Conservation (phyloP, 2,888 invertebrate species). For the Meganola albula region DNA sequence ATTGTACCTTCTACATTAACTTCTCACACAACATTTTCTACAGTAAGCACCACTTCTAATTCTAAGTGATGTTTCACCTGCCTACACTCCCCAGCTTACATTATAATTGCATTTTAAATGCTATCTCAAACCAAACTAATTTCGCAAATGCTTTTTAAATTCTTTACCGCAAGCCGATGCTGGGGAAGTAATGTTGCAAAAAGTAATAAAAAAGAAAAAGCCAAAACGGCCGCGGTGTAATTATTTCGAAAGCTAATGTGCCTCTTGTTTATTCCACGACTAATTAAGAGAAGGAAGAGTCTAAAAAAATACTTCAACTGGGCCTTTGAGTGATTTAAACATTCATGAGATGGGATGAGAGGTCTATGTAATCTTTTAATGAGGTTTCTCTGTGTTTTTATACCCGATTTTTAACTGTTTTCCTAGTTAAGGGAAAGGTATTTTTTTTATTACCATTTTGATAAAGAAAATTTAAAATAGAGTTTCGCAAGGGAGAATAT, state of each 20-base stretch:
- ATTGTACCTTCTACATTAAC: no score
- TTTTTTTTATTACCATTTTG: conserved; percentile 18
- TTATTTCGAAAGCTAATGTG: conserved; percentile 74
- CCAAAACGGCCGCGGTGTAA: conserved; percentile 59
- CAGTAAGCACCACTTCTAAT: no score
- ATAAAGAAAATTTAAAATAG: neutral
- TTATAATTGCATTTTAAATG: conserved; percentile 41
- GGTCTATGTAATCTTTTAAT: conserved; percentile 40
- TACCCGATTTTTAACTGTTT: no score
- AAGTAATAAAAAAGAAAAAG: conserved; percentile 41
- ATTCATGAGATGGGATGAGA: conserved; percentile 58
- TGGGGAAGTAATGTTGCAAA: conserved; percentile 39
- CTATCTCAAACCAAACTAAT: conserved; percentile 56
- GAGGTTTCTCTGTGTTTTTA: conserved; percentile 36
- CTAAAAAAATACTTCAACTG: conserved; percentile 58
- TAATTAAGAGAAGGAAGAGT: conserved; percentile 72
- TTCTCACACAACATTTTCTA: no score
- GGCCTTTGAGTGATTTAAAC: conserved; percentile 62
- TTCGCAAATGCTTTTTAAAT: conserved; percentile 70
- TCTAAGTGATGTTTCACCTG: no score
- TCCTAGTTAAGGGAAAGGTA: conserved; percentile 30
- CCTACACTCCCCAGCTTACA: conserved; percentile 15
- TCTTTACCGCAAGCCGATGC: conserved; percentile 59
- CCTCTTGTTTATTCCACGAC: conserved; percentile 73
- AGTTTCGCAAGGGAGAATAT: neutral